Base-by-base conservation (phyloP, 2,797 vertebrate species). In the Liasis olivaceus region DNA sequence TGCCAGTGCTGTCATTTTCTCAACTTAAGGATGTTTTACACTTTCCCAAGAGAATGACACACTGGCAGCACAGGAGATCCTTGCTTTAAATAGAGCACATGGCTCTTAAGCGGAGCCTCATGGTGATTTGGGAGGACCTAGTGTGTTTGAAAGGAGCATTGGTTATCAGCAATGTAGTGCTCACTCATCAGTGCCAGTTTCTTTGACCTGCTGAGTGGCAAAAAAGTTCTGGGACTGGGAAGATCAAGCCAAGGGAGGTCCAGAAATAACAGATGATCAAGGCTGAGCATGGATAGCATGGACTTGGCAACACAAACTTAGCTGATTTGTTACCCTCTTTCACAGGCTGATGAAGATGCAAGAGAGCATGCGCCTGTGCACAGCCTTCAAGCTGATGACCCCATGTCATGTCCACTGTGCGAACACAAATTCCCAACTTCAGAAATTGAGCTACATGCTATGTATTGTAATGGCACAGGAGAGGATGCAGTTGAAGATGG, bases 391-490 rank as follows among this genome's bases (percentile, higher is more conserved):
- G 91, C 95, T 90, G 91, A 87, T 91, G 93, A 90, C 64, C 0
- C 0, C 0, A 95, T 99, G 59, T 96, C 96, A 2, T 99, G 99
- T 95, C 99, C 99, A 0, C 97, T 99, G 47, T 99, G 99, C 94
- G 98, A 98, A 94, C 96, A 95, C 0, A 94, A 95, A 17, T 99
- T 99, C 94, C 97, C 98, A 0, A 93, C 86, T 0, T 69, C 93
- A 0, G 96, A 98, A 97, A 99, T 99, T 0, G 98, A 99, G 96
- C 89, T 97, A 90, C 99, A 99, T 15, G 99, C 99, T 0, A 99
- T 99, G 88, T 98, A 98, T 97, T 99, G 99, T 95, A 97, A 98
- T 2, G 99, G 98, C 47, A 15, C 89, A 0, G 96, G 91, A 54
- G 96, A 97, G 3, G 95, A 97, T 28, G 91, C 94, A 89, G 93